Evolutionary conservation across 2,113 vertebrate species (phyloP).

Genomic region (Daubentonia madagascariensis): DNA sequence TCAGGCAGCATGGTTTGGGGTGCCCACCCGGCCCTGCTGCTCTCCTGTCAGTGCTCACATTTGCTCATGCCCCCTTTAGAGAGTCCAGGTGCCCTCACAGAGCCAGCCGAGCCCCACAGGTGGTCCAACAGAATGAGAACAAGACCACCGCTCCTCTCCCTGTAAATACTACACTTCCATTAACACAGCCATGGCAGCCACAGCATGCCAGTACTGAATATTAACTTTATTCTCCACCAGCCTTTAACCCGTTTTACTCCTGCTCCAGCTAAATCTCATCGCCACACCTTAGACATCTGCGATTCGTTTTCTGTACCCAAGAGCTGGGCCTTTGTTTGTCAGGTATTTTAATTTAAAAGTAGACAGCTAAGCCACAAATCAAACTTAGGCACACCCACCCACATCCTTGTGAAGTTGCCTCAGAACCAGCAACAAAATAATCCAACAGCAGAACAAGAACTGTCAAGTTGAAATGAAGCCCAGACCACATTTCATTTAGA

Average conservation of each 20-base stretch:
- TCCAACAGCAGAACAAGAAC: background rate
- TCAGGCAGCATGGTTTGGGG: accelerated
- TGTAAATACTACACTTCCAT: background rate
- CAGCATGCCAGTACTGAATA: background rate
- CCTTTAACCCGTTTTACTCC: background rate
- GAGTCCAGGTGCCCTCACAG: background rate
- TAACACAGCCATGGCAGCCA: background rate
- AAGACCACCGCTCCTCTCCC: background rate
- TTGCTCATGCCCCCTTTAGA: background rate
- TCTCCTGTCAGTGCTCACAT: background rate
- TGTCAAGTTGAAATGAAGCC: background rate
- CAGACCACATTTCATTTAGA: background rate
- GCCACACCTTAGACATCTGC: background rate
- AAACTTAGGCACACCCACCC: background rate
- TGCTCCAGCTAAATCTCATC: background rate
- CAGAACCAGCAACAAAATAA: background rate
- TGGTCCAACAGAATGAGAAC: background rate
- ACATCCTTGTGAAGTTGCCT: background rate
- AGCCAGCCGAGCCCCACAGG: accelerated
- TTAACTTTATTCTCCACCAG: background rate
- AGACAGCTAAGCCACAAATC: conserved; percentile 26
- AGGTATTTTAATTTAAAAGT: conserved; percentile 32
- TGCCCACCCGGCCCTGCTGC: background rate
- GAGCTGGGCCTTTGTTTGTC: background rate
- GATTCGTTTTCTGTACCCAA: background rate